phyloP scores from a whole-genome alignment of 2,888 invertebrate genomes.

The Pocota personata region DNA sequence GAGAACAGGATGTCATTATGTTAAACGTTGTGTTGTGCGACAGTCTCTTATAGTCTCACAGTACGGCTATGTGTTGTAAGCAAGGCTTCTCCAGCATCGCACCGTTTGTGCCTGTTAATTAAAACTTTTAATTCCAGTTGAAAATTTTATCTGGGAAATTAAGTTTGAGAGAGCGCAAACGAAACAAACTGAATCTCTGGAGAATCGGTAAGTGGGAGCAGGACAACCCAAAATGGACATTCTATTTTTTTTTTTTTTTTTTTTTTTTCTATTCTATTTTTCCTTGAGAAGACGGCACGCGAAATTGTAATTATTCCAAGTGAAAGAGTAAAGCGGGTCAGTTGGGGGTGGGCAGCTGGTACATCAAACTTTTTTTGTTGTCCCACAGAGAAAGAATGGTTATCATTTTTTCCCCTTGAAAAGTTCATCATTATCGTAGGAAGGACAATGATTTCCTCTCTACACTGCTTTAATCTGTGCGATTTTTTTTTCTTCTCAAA shows the following conservation, averaged over 20 bases:
- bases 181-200: slow-evolving; percentile 34
- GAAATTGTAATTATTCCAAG: slow-evolving; percentile 67
- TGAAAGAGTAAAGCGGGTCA: slow-evolving; percentile 29
- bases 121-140: slow-evolving; percentile 76
- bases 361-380: slow-evolving; percentile 34
- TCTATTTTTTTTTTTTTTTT: slow-evolving; percentile 10
- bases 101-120: slow-evolving; percentile 74
- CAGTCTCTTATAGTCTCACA: slow-evolving; percentile 47
- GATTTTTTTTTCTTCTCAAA: slow-evolving; percentile 6
- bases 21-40: slow-evolving; percentile 73
- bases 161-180: slow-evolving; percentile 55
- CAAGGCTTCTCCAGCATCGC: slow-evolving; percentile 23
- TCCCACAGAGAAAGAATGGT: slow-evolving; percentile 34
- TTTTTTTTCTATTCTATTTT: background rate
- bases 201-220: slow-evolving; percentile 1
- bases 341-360: background rate
- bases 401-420: slow-evolving; percentile 47
- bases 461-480: slow-evolving; percentile 53
- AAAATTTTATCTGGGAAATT: slow-evolving; percentile 75
- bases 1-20: slow-evolving; percentile 75
- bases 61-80: background rate
- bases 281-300: slow-evolving; percentile 53
- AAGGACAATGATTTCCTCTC: slow-evolving; percentile 68
- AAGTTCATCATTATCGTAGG: slow-evolving; percentile 63
- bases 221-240: slow-evolving; percentile 36